phyloP scores from a whole-genome alignment of 2,888 invertebrate genomes.

The Troilus luridus region DNA sequence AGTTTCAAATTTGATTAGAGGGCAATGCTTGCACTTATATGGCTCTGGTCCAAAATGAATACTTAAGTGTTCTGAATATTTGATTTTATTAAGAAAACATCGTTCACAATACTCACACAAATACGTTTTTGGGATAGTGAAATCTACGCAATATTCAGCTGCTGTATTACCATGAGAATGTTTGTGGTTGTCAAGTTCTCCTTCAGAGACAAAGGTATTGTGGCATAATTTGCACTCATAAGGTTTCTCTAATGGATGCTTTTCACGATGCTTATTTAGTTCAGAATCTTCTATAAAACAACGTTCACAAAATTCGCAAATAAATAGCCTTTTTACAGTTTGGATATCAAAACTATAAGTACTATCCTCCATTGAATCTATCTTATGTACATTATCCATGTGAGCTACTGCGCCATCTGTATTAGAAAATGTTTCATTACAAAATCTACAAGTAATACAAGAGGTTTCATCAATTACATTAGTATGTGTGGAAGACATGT shows the following conservation, averaged over 20 bases:
- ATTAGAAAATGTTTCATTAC: conserved; percentile 66
- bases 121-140: conserved; percentile 63
- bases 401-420: conserved; percentile 65
- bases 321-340: conserved; percentile 65
- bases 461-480: conserved; percentile 56
- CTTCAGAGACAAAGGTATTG: conserved; percentile 9
- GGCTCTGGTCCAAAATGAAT: conserved; percentile 65
- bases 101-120: conserved; percentile 65
- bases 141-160: conserved; percentile 62
- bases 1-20: conserved; percentile 60
- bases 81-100: conserved; percentile 64
- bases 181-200: conserved; percentile 36
- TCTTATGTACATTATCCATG: conserved; percentile 64
- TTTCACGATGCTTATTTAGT: conserved; percentile 66
- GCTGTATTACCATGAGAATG: conserved; percentile 36
- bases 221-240: conserved; percentile 59
- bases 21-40: conserved; percentile 64
- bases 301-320: conserved; percentile 67
- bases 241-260: conserved; percentile 62
- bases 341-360: conserved; percentile 65
- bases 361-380: conserved; percentile 63
- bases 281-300: conserved; percentile 65
- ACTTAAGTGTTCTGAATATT: conserved; percentile 65
- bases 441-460: conserved; percentile 66
- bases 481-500: conserved; percentile 65